Evolutionary conservation across 2,888 invertebrate genomes (phyloP), one percentile per base, ranked within the genome.

Genomic region (Sinohyriopsis cumingii): DNA sequence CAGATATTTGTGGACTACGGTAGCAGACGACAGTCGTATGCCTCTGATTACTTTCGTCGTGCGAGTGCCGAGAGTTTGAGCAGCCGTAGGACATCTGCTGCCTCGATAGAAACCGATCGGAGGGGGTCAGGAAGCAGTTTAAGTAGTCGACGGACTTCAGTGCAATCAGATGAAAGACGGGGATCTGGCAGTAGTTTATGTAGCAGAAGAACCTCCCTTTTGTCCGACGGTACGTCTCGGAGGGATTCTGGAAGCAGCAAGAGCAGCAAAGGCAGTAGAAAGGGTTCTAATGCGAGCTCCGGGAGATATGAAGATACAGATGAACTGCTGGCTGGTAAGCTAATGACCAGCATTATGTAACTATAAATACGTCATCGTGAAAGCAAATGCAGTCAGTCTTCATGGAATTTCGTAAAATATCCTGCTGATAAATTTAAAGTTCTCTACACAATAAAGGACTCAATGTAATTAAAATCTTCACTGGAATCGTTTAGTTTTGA

Each of bases 1-100:
- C 87, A 85, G 71, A 87, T 87, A 25, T 85, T 86, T 73, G 86
- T 86, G 28, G 86, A 86, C 77, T 86, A 86, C 65, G 86, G 86
- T 22, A 85, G 85, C 73, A 78, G 86, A 75, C 71, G 85, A 67
- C 84, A 84, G 25, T 85, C 85, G 5, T 85, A 84, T 64, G 84
- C 84, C 12, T 86, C 86, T 0, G 84, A 82, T 53, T 80, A 80
- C 69, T 69, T 80, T 55, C 75, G 81, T 53, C 77, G 82, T 54
- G 80, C 78, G 28, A 80, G 79, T 68, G 79, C 79, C 5, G 82
- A 82, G 75, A 80, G 80, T 61, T 75, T 78, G 63, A 83, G 82
- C 68, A 82, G 82, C 71, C 68, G 83, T 65, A 75, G 83, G 22
- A 84, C 82, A 63, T 84, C 83, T 25, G 73, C 81, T 56, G 80